Base-by-base conservation (phyloP, 2,888 invertebrate species). In the Tetanocera ferruginea region DNA sequence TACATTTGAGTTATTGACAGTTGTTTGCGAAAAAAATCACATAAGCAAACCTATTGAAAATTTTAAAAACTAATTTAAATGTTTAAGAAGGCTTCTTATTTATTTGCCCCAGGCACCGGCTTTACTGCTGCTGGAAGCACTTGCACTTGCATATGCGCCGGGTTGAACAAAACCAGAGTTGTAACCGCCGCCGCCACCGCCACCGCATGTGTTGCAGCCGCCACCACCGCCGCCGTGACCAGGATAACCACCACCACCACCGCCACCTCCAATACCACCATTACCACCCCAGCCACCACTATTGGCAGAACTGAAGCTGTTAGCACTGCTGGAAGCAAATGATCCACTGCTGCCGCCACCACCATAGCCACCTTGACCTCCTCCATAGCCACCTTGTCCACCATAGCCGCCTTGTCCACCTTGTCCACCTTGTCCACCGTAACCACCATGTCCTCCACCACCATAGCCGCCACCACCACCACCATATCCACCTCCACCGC, bases 261-360 rank as follows among this genome's bases (percentile, higher is more conserved):
- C 75, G 11, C 75, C 69, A 19, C 78, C 78, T 74, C 43, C 74
- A 60, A 70, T 49, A 23, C 74, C 69, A 11, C 78, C 60, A 57
- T 31, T 34, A 11, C 78, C 75, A 11, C 70, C 70, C 62, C 76
- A 51, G 4, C 78, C 71, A 17, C 70, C 70, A 67, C 76, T 71
- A 5, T 66, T 62, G 11, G 76, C 55, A 8, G 78, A 72, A 25
- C 80, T 78, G 43, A 34, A 70, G 51, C 80, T 78, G 52, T 51
- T 76, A n/a, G 77, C 49, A 51, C 73, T 76, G 73, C 79, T 78
- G 57, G 62, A 51, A 5, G 79, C 25, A 57, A 62, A 77, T 23
- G 79, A 73, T 11, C 34, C 69, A 51, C 51, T 14, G 5, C 55
- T 52, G 19, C 52, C 43, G 9, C 64, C 64, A 4, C 64, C 23